Evolutionary conservation across 2,888 invertebrate genomes (phyloP).

Genomic region (Ormia ochracea): DNA sequence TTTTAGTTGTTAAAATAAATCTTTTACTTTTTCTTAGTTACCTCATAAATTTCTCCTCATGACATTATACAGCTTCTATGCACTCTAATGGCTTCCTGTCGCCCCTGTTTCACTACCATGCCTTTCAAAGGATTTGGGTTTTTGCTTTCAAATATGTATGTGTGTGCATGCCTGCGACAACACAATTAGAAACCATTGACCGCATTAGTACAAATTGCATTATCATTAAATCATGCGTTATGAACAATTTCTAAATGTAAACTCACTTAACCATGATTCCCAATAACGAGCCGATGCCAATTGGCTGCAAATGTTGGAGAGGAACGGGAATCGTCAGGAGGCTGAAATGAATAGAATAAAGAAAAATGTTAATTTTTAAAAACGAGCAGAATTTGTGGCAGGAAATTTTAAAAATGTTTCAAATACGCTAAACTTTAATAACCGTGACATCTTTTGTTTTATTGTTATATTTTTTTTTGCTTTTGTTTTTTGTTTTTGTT

Average conservation of each 20-base stretch:
- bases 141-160: too few relatives aligned
- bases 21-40: too few relatives aligned
- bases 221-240: constrained; percentile 53
- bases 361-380: neutral
- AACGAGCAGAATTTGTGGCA: neutral
- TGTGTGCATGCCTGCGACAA: neutral
- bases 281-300: neutral
- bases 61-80: too few relatives aligned
- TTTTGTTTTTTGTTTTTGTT: too few relatives aligned
- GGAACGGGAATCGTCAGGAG: neutral
- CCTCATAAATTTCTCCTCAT: too few relatives aligned
- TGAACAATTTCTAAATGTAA: constrained; percentile 46
- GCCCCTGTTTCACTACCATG: too few relatives aligned
- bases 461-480: too few relatives aligned
- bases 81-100: too few relatives aligned
- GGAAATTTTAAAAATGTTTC: neutral
- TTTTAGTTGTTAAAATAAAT: too few relatives aligned
- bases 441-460: too few relatives aligned
- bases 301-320: neutral
- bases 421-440: neutral
- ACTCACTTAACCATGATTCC: neutral
- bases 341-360: neutral
- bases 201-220: constrained; percentile 56
- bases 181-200: constrained; percentile 52
- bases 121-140: too few relatives aligned